Base-by-base conservation (phyloP, 2,888 invertebrate genomes). In the Andrena flavipes region DNA sequence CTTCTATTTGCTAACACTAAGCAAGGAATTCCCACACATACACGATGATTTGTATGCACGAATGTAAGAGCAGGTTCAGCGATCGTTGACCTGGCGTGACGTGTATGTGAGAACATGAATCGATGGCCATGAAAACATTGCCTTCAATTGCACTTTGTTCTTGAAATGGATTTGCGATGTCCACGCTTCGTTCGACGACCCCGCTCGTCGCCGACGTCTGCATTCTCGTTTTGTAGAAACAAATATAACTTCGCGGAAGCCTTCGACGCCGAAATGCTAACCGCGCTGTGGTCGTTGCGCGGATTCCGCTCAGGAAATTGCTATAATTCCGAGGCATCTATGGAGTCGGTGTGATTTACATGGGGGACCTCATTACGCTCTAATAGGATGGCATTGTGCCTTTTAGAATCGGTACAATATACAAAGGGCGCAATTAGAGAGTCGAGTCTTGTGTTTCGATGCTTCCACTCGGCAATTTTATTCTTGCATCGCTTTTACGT, bases 131-230 rank as follows among this genome's bases (percentile, higher is more conserved):
- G 79, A 76, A 51, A 71, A 51, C 33, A 59, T 29, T 60, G 16
- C 13, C 26, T 30, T 59, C 69, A 70, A 65, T 79, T 70, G 59
- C 63, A 42, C 49, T 59, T 80, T 80, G 78, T 80, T 70, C 70
- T 70, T 65, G 60, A 77, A 70, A 80, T 48, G 78, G 42, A 78
- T 30, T 26, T 51, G 1, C 67, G 16, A 20, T 5, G 20, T n/a
- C 20, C 13, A 13, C 5, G 51, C 1, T 51, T 20, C 29, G 77
- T 70, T 49, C 80, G 33, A 42, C 30, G 65, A 26, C 13, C 26
- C 59, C 29, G 8, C 7, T 3, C 33, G 6, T 7, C 16, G 10
- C 20, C 48, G 33, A 26, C 42, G 29, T 60, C 29, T 10, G 10
- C 7, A 42, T 8, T 60, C 35, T 80, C 54, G 23, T 56, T 48